Evolutionary conservation across 2,888 invertebrate genomes (phyloP).

Genomic region (Deilephila elpenor): DNA sequence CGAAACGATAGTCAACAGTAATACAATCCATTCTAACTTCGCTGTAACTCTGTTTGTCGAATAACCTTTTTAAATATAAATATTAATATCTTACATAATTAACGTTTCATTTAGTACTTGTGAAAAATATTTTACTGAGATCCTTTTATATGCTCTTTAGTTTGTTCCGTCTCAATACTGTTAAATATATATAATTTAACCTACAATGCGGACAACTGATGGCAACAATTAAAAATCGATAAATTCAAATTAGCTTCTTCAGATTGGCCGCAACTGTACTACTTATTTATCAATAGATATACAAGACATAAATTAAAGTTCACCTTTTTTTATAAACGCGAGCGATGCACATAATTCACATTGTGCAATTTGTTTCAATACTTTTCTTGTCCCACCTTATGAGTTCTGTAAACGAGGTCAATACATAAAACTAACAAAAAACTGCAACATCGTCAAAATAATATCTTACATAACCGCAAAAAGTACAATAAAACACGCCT

Average conservation of each 20-base stretch:
- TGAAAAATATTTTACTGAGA: slow-evolving; percentile 77
- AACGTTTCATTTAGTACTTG: slow-evolving; percentile 57
- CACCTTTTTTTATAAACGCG: slow-evolving; percentile 75
- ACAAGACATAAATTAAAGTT: slow-evolving; percentile 81
- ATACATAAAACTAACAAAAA: slow-evolving; percentile 33
- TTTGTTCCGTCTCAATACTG: slow-evolving; percentile 75
- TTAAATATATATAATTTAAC: slow-evolving; percentile 43
- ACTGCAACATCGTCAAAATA: slow-evolving; percentile 15
- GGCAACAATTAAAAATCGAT: not conserved
- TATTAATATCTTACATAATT: slow-evolving; percentile 65
- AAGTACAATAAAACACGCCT: slow-evolving; percentile 39
- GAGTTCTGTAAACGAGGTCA: slow-evolving; percentile 6
- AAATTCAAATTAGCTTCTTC: not conserved
- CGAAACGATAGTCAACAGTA: not conserved
- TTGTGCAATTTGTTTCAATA: slow-evolving; percentile 70
- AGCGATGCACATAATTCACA: slow-evolving; percentile 63
- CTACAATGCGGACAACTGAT: slow-evolving; percentile 6
- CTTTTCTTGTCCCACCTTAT: slow-evolving; percentile 27
- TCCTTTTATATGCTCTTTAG: slow-evolving; percentile 70
- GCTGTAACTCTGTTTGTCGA: slow-evolving; percentile 35
- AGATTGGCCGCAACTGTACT: slow-evolving; percentile 25
- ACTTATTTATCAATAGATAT: slow-evolving; percentile 49
- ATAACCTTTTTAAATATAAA: slow-evolving; percentile 46
- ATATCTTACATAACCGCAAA: slow-evolving; percentile 39
- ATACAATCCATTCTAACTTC: slow-evolving; percentile 7